phyloP scores from a whole-genome alignment of 1,140 invertebrate species.

The Brachionus asplanchnoidis region DNA sequence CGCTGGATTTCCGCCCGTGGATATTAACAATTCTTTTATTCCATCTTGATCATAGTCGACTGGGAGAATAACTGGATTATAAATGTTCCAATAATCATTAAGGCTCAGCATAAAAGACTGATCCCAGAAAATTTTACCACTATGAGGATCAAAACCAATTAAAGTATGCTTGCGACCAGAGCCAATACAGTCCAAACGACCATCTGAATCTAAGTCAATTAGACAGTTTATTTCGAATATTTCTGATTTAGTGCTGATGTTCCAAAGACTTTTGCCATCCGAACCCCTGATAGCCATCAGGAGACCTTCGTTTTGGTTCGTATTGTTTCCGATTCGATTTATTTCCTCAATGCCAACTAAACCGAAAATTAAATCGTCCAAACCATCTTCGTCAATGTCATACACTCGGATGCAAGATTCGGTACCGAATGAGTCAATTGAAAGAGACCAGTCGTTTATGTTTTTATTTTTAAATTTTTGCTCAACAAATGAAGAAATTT shows the following conservation, averaged over 20 bases:
- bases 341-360: neutral
- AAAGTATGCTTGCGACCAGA: slow-evolving; percentile 46
- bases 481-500: neutral
- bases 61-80: slow-evolving; percentile 45
- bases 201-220: slow-evolving; percentile 51
- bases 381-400: slow-evolving; percentile 50
- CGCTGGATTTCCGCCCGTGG: slow-evolving; percentile 49
- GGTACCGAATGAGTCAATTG: slow-evolving; percentile 43
- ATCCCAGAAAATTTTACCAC: slow-evolving; percentile 45
- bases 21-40: slow-evolving; percentile 49
- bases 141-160: slow-evolving; percentile 48
- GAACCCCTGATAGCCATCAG: slow-evolving; percentile 48
- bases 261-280: slow-evolving; percentile 50
- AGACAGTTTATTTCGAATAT: slow-evolving; percentile 48
- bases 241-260: slow-evolving; percentile 43
- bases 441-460: slow-evolving; percentile 45
- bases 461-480: slow-evolving; percentile 41
- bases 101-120: neutral
- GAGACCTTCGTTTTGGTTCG: neutral
- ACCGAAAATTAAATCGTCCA: slow-evolving; percentile 48
- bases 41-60: slow-evolving; percentile 49
- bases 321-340: neutral
- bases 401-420: slow-evolving; percentile 48
- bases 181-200: slow-evolving; percentile 49
- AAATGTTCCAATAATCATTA: slow-evolving; percentile 47